These are phyloP conservation scores for Campylomormyrus numenius DNA, from an alignment of 2,113 vertebrate genomes.

Conservation along the genomic window DNA sequence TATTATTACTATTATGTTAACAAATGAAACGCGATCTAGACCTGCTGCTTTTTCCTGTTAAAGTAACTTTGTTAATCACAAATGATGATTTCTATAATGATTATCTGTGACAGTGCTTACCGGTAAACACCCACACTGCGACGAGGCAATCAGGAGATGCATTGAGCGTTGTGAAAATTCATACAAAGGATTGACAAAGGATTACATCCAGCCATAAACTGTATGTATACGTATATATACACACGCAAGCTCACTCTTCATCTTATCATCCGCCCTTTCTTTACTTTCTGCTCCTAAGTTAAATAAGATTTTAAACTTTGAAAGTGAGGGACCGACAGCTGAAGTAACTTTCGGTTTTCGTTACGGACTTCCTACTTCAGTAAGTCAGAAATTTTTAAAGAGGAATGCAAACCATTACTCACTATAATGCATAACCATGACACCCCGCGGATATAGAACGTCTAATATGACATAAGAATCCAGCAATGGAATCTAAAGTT, in stretches of 20 bases:
- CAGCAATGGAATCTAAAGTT: not conserved
- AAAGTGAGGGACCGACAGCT: not conserved
- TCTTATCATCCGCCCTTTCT: not conserved
- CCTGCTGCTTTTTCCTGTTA: not conserved
- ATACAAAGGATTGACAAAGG: not conserved
- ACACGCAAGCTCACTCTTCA: not conserved
- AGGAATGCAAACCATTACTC: not conserved
- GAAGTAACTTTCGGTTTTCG: not conserved
- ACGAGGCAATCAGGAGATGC: not conserved
- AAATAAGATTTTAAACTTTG: not conserved
- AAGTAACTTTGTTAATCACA: not conserved
- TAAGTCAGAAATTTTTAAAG: conserved; percentile 1
- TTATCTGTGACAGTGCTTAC: not conserved
- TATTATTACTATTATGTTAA: not conserved
- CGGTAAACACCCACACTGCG: not conserved
- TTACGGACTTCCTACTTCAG: conserved; percentile 12
- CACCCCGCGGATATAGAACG: not conserved
- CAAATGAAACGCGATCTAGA: not conserved
- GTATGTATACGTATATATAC: not conserved
- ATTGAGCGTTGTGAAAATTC: not conserved
- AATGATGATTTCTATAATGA: not conserved
- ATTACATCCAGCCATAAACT: not conserved
- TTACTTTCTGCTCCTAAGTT: not conserved
- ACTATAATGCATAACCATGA: not conserved
- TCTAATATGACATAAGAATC: not conserved